Evolutionary conservation across 2,113 vertebrate species (phyloP).

Genomic region (Ailurus styani): DNA sequence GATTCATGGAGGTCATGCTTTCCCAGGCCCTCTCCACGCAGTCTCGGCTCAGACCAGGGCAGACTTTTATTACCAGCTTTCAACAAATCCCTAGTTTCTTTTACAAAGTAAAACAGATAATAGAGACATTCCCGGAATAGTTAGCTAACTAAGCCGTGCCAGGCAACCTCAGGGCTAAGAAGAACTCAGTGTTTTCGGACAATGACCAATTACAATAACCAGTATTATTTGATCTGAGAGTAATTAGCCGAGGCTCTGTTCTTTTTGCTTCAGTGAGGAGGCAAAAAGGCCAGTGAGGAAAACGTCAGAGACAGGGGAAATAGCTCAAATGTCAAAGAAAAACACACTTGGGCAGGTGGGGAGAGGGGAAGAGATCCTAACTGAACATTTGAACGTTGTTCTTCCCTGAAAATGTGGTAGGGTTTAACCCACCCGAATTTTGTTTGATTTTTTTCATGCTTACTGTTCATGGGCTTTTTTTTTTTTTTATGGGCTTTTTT

Average conservation of each 20-base stretch:
- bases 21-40: slow-evolving; percentile 74
- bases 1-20: slow-evolving; percentile 66
- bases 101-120: slow-evolving; percentile 76
- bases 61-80: slow-evolving; percentile 78
- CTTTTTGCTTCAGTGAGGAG: slow-evolving; percentile 75
- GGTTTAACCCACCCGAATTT: background rate
- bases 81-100: slow-evolving; percentile 74
- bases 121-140: slow-evolving; percentile 74
- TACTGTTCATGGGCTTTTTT: background rate
- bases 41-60: slow-evolving; percentile 68
- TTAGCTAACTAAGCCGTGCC: slow-evolving; percentile 73
- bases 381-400: background rate
- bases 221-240: slow-evolving; percentile 76
- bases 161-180: slow-evolving; percentile 72
- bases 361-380: slow-evolving; percentile 40
- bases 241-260: slow-evolving; percentile 75
- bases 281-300: slow-evolving; percentile 68
- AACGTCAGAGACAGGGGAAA: slow-evolving; percentile 70
- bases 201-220: slow-evolving; percentile 79
- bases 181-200: slow-evolving; percentile 76
- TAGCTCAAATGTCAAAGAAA: slow-evolving; percentile 74
- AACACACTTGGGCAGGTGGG: slow-evolving; percentile 65
- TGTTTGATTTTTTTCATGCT: background rate
- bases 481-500: too few relatives aligned
- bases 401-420: slow-evolving; percentile 10